Conservation (phyloP, 2,113 vertebrate species). For the Callopanchax toddi region DNA sequence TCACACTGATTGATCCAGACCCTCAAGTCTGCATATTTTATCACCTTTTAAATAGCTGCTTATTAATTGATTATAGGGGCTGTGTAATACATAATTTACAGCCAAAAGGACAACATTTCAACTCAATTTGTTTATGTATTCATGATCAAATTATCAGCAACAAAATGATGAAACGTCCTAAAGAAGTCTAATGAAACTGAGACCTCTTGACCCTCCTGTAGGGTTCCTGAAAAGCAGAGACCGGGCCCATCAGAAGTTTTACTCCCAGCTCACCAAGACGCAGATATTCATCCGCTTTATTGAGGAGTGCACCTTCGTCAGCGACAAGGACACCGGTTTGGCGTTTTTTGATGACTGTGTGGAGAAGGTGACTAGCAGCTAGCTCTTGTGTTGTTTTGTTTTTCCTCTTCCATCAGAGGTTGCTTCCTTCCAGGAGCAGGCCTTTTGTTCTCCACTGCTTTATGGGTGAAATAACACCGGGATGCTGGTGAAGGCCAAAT, state of each 20-base stretch:
- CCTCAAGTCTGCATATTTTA: background rate
- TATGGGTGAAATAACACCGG: slow-evolving; percentile 48
- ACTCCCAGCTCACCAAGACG: slow-evolving; percentile 91
- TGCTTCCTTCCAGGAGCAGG: slow-evolving; percentile 23
- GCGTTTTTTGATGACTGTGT: slow-evolving; percentile 99
- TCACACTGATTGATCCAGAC: background rate
- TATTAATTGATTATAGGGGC: slow-evolving; percentile 8
- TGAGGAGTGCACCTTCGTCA: slow-evolving; percentile 98
- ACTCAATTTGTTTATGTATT: too few species aligned
- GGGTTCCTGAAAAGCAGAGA: slow-evolving; percentile 97
- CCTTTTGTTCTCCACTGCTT: slow-evolving; percentile 44
- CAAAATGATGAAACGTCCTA: too few species aligned
- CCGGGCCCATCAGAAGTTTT: slow-evolving; percentile 95
- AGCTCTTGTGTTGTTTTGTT: slow-evolving; percentile 8
- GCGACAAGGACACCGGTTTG: slow-evolving; percentile 97
- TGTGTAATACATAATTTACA: background rate
- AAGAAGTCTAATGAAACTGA: too few species aligned
- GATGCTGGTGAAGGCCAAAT: slow-evolving; percentile 55
- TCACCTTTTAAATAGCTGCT: background rate
- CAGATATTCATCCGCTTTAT: slow-evolving; percentile 99
- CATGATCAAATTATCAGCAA: too few species aligned
- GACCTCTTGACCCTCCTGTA: slow-evolving; percentile 56
- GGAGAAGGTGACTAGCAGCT: slow-evolving; percentile 87
- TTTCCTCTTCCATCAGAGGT: slow-evolving; percentile 8
- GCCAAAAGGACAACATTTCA: too few species aligned